A percentile compares a stretch with the other conserved stretches of the same genome.
phyloP scores from a whole-genome alignment of 2,888 invertebrate genomes.

The Pachymerium ferrugineum region DNA sequence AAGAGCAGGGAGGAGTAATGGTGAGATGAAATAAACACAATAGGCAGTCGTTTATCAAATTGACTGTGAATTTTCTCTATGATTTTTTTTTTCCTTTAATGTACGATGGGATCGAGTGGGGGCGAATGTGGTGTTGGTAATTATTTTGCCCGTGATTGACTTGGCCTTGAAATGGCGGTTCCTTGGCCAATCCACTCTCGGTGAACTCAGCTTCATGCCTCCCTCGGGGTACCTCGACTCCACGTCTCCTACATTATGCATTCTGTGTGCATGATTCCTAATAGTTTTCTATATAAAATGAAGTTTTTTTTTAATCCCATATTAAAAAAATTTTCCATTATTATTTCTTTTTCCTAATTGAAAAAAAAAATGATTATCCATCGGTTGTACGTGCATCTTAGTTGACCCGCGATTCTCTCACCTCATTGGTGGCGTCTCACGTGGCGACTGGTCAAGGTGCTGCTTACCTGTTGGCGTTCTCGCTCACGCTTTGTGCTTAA shows the following conservation, averaged over 20 bases:
- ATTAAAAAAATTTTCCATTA: too few species aligned
- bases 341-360: too few species aligned
- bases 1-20: neutral
- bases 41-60: constrained; percentile 23
- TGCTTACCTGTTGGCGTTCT: neutral
- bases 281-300: neutral
- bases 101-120: constrained; percentile 18
- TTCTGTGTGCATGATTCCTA: constrained; percentile 9
- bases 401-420: neutral
- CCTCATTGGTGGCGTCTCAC: constrained; percentile 14
- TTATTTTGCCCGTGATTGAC: constrained; percentile 27
- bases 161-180: constrained; percentile 22
- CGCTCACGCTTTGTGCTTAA: constrained; percentile 4
- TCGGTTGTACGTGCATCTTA: too few species aligned
- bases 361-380: too few species aligned
- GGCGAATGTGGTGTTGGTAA: constrained; percentile 14
- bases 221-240: constrained; percentile 24
- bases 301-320: too few species aligned
- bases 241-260: constrained; percentile 15
- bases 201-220: constrained; percentile 20
- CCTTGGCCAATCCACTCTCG: constrained; percentile 25
- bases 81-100: neutral
- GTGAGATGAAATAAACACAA: constrained; percentile 22
- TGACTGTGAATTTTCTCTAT: constrained; percentile 11
- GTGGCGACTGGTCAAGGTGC: constrained; percentile 1